A percentile compares a stretch with the other conserved stretches of the same genome.
phyloP scores from a whole-genome alignment of 2,888 invertebrate species.

The Bombyx huttoni region DNA sequence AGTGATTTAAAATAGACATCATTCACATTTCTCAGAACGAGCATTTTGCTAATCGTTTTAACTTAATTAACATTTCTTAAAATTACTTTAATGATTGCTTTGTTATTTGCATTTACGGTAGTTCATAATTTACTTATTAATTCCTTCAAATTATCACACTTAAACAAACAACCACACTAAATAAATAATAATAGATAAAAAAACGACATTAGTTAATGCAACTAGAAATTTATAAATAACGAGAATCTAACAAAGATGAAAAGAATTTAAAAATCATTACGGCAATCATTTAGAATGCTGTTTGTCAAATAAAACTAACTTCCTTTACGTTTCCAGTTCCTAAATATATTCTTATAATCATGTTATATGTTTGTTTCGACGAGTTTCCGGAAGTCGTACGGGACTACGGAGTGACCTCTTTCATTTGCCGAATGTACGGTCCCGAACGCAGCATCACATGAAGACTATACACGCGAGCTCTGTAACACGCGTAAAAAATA shows the following conservation, averaged over 20 bases:
- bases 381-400: slow-evolving; percentile 1
- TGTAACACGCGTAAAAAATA: no score
- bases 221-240: not conserved
- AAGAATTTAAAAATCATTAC: not conserved
- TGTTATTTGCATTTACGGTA: no score
- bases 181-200: not conserved
- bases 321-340: not conserved
- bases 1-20: no score
- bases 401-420: slow-evolving; percentile 2
- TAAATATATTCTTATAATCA: slow-evolving; percentile 3
- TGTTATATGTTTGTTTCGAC: slow-evolving; percentile 2
- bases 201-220: not conserved
- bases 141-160: no score
- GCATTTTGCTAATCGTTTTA: no score
- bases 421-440: not conserved
- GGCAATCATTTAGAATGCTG: not conserved
- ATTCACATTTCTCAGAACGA: no score
- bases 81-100: no score
- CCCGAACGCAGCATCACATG: not conserved
- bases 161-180: no score
- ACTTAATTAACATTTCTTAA: no score
- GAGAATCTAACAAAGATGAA: not conserved
- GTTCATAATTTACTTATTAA: no score
- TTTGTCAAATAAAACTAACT: slow-evolving; percentile 1
- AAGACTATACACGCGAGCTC: no score